Percentiles rank a stretch among this genome's conserved stretches.
Conservation (phyloP, 2,888 invertebrate species). For the Pemphredon lugubris region DNA sequence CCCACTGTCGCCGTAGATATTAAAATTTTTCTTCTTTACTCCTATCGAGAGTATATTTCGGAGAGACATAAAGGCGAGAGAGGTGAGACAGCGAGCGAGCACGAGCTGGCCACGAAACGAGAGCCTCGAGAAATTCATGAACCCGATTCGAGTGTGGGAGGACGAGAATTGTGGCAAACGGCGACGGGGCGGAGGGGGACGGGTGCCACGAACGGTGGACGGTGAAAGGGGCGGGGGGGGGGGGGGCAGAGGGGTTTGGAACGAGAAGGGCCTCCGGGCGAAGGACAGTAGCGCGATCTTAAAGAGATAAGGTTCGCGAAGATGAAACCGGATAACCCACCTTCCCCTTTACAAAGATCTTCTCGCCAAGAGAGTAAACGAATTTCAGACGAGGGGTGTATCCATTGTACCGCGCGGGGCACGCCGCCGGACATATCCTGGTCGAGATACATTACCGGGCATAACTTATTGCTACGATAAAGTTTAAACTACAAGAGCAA, state of each 20-base stretch:
- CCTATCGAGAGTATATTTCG: no score
- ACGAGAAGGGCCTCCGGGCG: slow-evolving; percentile 31
- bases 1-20: no score
- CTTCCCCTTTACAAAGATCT: slow-evolving; percentile 54
- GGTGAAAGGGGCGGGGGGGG: not conserved
- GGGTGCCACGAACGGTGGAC: slow-evolving; percentile 24
- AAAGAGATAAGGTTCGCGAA: slow-evolving; percentile 69
- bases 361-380: slow-evolving; percentile 50
- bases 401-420: slow-evolving; percentile 44
- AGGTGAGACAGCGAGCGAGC: not conserved
- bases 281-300: slow-evolving; percentile 66
- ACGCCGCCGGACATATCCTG: slow-evolving; percentile 47
- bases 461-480: slow-evolving; percentile 18
- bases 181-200: slow-evolving; percentile 26
- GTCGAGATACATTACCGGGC: slow-evolving; percentile 49
- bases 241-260: slow-evolving; percentile 25
- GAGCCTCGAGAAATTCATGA: slow-evolving; percentile 24
- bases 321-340: slow-evolving; percentile 71
- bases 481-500: slow-evolving; percentile 25
- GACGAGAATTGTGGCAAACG: slow-evolving; percentile 38
- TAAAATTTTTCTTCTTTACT: no score
- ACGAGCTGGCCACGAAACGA: not conserved
- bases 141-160: slow-evolving; percentile 36
- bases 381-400: slow-evolving; percentile 53
- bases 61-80: not conserved